Conservation (phyloP, 2,797 vertebrate genomes). For the Vultur gryphus region DNA sequence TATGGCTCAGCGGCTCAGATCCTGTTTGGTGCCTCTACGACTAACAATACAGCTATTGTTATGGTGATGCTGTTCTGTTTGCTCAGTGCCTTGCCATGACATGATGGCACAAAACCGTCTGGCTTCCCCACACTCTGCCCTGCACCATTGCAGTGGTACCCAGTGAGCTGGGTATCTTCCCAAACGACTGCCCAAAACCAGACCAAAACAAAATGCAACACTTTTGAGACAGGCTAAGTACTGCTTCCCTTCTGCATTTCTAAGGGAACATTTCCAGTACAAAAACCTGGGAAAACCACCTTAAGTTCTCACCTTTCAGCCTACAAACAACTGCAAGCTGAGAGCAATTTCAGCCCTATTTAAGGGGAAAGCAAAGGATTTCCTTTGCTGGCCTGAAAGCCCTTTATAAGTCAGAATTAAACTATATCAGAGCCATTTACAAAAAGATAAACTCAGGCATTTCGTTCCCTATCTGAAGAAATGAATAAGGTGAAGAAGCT, state of each 20-base stretch:
- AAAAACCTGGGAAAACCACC: not conserved
- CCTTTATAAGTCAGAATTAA: constrained; percentile 4
- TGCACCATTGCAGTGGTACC: not conserved
- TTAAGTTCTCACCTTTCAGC: not conserved
- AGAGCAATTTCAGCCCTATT: not conserved
- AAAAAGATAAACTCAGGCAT: not conserved
- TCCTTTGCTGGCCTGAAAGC: not conserved
- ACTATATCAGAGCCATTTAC: not conserved
- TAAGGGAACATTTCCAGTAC: not conserved
- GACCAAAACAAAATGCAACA: not conserved
- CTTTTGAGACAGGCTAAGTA: not conserved
- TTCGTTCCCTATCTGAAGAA: constrained; percentile 2
- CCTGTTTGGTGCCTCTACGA: not conserved
- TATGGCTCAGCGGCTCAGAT: not conserved
- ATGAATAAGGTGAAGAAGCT: not conserved
- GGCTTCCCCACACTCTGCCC: not conserved
- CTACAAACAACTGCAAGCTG: not conserved
- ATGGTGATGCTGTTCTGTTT: not conserved
- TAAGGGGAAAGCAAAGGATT: not conserved
- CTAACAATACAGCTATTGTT: not conserved
- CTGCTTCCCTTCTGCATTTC: not conserved
- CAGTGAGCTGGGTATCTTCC: not conserved
- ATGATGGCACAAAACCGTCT: not conserved
- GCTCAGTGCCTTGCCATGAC: not conserved
- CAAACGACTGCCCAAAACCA: not conserved